Evolutionary conservation across 1,140 invertebrate species (phyloP).

Genomic region (Drosophila punjabiensis): DNA sequence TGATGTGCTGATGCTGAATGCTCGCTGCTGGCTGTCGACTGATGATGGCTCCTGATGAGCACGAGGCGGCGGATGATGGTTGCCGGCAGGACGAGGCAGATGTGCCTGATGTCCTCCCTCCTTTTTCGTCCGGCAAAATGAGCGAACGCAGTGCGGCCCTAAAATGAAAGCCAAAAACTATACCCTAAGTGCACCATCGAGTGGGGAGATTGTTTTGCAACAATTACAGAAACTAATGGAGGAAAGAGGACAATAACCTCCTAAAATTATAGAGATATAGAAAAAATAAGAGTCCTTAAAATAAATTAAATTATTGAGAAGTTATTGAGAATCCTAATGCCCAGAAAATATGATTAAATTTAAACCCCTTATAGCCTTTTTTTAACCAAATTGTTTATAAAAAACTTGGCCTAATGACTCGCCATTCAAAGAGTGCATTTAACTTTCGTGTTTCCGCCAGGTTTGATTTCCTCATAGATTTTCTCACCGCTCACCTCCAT

Average conservation of each 20-base stretch:
- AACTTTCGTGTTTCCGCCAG: constrained; percentile 16
- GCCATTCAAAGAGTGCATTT: constrained; percentile 23
- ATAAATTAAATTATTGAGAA: neutral
- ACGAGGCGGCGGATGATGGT: neutral
- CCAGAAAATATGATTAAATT: neutral
- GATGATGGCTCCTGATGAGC: constrained; percentile 51
- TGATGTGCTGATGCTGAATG: constrained; percentile 73
- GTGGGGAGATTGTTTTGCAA: constrained; percentile 7
- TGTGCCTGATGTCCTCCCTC: constrained; percentile 17
- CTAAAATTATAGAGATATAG: neutral
- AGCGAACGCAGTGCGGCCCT: constrained; percentile 63
- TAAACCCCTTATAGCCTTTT: no score
- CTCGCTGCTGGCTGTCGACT: constrained; percentile 44
- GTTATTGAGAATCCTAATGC: neutral
- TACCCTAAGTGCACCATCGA: constrained; percentile 39
- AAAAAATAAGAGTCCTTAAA: neutral
- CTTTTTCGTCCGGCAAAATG: constrained; percentile 44
- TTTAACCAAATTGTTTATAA: neutral
- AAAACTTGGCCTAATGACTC: neutral
- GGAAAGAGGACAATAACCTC: neutral
- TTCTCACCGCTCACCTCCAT: constrained; percentile 11
- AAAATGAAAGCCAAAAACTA: constrained; percentile 48
- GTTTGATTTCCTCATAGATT: constrained; percentile 35
- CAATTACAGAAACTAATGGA: neutral
- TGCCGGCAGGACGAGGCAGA: neutral